Conservation (phyloP, 1,140 invertebrate genomes). For the Myzus persicae region DNA sequence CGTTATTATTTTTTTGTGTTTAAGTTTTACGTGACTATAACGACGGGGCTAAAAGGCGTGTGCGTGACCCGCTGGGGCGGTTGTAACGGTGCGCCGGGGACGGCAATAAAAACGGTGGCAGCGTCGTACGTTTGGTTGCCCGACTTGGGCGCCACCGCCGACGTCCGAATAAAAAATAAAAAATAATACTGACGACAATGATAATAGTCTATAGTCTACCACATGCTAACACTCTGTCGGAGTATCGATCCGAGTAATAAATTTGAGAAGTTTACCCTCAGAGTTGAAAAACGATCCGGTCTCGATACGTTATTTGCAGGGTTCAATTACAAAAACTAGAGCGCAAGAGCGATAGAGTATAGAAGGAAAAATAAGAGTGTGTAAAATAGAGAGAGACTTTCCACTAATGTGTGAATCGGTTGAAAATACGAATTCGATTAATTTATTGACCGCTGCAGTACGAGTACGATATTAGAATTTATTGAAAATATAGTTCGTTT, state of each 20-base stretch:
- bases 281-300: background rate
- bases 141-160: conserved; percentile 34
- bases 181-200: background rate
- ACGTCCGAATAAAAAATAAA: background rate
- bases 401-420: background rate
- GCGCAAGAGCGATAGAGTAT: background rate
- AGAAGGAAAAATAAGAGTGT: background rate
- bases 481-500: background rate
- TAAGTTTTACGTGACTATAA: conserved; percentile 53
- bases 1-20: background rate
- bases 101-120: background rate
- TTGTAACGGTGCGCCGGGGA: background rate
- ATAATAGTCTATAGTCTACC: background rate
- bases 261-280: background rate
- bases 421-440: background rate
- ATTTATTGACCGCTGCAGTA: no score
- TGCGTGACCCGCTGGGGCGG: background rate
- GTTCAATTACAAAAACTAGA: background rate
- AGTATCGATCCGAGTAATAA: background rate
- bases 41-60: conserved; percentile 30
- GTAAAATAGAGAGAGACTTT: background rate
- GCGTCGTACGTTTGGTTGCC: background rate
- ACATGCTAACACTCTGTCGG: background rate
- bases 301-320: background rate
- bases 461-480: background rate